Evolutionary conservation across 2,113 vertebrate species (phyloP).

Genomic region (Leucosticte australis): DNA sequence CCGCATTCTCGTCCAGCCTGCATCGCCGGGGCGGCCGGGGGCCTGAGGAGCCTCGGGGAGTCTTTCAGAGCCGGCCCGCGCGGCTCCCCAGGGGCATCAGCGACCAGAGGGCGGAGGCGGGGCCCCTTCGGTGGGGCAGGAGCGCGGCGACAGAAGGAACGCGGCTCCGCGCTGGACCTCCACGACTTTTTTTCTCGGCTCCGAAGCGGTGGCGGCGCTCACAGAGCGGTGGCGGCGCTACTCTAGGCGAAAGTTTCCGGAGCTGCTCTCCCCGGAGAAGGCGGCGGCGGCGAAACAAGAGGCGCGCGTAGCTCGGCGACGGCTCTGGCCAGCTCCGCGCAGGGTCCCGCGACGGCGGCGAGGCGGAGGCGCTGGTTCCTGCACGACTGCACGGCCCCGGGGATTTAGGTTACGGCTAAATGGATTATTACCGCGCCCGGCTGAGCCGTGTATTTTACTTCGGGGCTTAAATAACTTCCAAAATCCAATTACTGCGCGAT

Average conservation of each 20-base stretch:
- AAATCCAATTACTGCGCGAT: slow-evolving; percentile 47
- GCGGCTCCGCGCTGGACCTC: background rate
- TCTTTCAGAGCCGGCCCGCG: slow-evolving; percentile 2
- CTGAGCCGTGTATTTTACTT: slow-evolving; percentile 12
- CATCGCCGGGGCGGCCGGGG: background rate
- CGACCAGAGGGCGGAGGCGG: background rate
- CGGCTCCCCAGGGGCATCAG: slow-evolving; percentile 47
- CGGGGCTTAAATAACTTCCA: slow-evolving; percentile 22
- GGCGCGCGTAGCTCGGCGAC: background rate
- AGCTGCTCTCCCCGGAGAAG: background rate
- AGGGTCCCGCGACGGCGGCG: background rate
- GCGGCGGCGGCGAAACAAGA: background rate
- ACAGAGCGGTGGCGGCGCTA: background rate
- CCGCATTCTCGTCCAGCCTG: background rate
- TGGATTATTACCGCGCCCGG: slow-evolving; percentile 12
- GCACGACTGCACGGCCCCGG: background rate
- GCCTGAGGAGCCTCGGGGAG: background rate
- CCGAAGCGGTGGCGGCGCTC: background rate
- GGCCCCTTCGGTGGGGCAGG: background rate
- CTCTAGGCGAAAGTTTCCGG: slow-evolving; percentile 50
- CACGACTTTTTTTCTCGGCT: background rate
- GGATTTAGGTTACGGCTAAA: slow-evolving; percentile 54
- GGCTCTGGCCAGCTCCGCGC: background rate
- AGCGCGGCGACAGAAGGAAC: background rate
- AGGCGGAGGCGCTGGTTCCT: background rate